A percentile compares a stretch with the other conserved stretches of the same genome.
phyloP scores from a whole-genome alignment of 2,797 vertebrate species.

The Varecia variegata region DNA sequence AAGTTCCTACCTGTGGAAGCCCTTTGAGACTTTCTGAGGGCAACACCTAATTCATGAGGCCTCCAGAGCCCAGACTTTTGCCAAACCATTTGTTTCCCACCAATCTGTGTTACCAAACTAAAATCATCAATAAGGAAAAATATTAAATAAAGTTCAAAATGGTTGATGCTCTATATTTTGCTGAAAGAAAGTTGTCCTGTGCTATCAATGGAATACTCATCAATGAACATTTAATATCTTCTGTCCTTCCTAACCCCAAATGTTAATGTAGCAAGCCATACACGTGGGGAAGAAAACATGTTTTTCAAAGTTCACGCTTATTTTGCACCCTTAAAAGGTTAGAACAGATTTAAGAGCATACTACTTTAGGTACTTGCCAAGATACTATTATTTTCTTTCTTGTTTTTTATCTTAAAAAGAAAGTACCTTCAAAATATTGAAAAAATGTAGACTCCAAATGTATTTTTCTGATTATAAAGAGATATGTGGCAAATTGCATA shows the following conservation, averaged over 20 bases:
- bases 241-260: neutral
- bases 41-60: neutral
- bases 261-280: neutral
- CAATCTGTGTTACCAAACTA: neutral
- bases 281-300: neutral
- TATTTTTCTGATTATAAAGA: neutral
- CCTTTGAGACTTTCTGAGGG: conserved; percentile 31
- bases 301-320: neutral
- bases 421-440: conserved; percentile 10
- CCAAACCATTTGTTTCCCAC: neutral
- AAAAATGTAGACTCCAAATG: neutral
- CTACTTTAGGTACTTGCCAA: neutral
- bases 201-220: neutral
- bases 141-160: neutral
- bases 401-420: neutral
- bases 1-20: conserved; percentile 44
- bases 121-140: neutral
- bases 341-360: neutral
- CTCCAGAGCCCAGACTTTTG: neutral
- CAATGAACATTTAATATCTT: neutral
- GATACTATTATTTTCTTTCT: neutral
- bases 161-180: neutral
- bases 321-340: neutral
- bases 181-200: conserved; percentile 3
- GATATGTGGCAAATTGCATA: neutral